Evolutionary conservation across 2,113 vertebrate genomes (phyloP).

Genomic region (Pseudois nayaur): DNA sequence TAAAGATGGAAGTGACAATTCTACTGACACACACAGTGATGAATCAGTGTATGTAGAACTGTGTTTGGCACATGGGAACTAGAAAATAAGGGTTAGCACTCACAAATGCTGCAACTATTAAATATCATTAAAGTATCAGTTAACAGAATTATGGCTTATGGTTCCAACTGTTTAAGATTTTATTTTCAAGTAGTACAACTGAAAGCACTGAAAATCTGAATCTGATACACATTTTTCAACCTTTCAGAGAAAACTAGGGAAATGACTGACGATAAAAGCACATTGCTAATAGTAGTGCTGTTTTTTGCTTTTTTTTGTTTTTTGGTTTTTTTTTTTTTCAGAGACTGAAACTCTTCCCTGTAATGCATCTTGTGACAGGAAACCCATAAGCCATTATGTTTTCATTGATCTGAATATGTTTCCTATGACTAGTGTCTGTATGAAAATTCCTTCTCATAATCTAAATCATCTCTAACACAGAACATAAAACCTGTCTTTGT

Average conservation of each 20-base stretch:
- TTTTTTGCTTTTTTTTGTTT: background rate
- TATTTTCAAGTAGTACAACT: background rate
- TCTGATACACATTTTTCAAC: background rate
- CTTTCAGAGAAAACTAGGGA: background rate
- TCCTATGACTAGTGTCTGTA: background rate
- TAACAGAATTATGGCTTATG: background rate
- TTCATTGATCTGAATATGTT: slow-evolving; percentile 40
- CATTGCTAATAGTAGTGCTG: background rate
- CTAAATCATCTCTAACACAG: background rate
- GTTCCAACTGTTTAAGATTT: background rate
- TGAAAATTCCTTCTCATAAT: slow-evolving; percentile 48
- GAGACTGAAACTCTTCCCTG: background rate
- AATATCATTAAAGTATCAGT: background rate
- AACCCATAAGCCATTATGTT: slow-evolving; percentile 38
- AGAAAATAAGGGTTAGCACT: background rate
- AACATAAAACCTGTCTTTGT: slow-evolving; percentile 51
- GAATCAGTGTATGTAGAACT: background rate
- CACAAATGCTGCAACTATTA: background rate
- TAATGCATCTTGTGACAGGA: background rate
- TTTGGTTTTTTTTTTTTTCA: background rate
- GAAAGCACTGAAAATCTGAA: background rate
- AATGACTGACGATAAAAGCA: background rate
- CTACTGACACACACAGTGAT: rapidly evolving
- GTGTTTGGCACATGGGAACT: background rate
- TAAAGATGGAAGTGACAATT: background rate